These are phyloP conservation scores for Lochmaea crataegi DNA, from an alignment of 2,888 invertebrate species.

Conservation along the genomic window DNA sequence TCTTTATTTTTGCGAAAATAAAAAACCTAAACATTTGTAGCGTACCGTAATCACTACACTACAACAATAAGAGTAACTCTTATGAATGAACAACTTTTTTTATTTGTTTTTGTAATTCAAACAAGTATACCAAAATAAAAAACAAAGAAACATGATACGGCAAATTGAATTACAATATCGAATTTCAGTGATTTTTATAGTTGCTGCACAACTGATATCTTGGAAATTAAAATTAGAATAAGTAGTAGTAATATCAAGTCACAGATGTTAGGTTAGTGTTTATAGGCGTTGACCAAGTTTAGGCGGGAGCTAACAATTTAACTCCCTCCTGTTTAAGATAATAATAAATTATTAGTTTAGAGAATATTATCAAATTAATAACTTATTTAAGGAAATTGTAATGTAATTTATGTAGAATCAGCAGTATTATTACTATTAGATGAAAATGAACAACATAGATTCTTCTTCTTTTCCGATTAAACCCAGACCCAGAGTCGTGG, in stretches of 20 bases:
- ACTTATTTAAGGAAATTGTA: no score
- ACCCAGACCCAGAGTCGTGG: no score
- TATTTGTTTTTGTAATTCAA: slow-evolving; percentile 29
- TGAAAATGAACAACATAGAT: no score
- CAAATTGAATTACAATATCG: slow-evolving; percentile 41
- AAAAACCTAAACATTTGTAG: not conserved
- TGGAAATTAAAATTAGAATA: slow-evolving; percentile 23
- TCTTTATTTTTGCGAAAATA: not conserved
- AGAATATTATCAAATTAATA: not conserved
- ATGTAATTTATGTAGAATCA: no score
- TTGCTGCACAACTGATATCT: slow-evolving; percentile 29
- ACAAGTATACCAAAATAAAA: slow-evolving; percentile 32
- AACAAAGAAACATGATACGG: slow-evolving; percentile 36
- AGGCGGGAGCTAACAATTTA: not conserved
- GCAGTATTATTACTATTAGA: no score
- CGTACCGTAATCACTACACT: not conserved
- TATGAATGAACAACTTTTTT: slow-evolving; percentile 24
- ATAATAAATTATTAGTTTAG: not conserved
- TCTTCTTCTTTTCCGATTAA: no score
- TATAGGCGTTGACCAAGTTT: slow-evolving; percentile 7
- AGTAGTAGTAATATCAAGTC: slow-evolving; percentile 19
- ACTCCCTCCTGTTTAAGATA: not conserved
- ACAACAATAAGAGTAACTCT: slow-evolving; percentile 7
- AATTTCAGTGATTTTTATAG: slow-evolving; percentile 39
- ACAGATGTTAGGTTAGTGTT: slow-evolving; percentile 15